Base-by-base conservation (phyloP, 1,140 invertebrate species). In the Achatina immaculata region DNA sequence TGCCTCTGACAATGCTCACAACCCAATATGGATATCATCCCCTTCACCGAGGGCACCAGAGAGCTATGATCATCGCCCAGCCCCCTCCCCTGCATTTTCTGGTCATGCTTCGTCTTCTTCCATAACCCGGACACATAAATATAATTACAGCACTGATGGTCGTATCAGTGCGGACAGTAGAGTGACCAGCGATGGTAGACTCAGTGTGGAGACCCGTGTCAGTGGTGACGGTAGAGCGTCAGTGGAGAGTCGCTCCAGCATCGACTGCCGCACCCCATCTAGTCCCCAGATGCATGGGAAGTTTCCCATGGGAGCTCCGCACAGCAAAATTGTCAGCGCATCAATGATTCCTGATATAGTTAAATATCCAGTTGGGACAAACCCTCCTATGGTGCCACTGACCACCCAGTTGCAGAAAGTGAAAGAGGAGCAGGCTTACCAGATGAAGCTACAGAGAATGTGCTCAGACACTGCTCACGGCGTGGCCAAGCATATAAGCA, bases 341-440 rank as follows among this genome's bases (percentile, higher is more conserved):
- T 51, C 65, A 0, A 45, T 51, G n/a, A 24, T 71, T 36, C 68
- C 68, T 19, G 66, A 72, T 0, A 71, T 80, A 48, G 68, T 80
- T 16, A 48, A 42, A 34, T 24, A 72, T 40, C n/a, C 68, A 14
- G 45, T 43, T 9, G 78, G 68, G 11, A 69, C 31, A 11, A 78
- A 80, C 68, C 48, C 68, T 16, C 78, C 40, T 4, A 80, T 80
- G 78, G 43, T 80, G 28, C 68, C 78, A 4, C 48, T 80, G 34
- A 72, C 78, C 4, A 80, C 78, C 21, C 78, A 80, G 68, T 43
- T 80, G 31, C 66, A 80, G 45, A 80, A 80, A 58, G 48, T 80
- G 0, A 45, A 55, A 58, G 78, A 80, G 72, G 78, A 80, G 19
- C 78, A 80, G 21, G 68, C 66, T 0, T 68, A 78, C 65, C 58